Conservation (phyloP, 2,888 invertebrate species). For the Hyposoter didymator region DNA sequence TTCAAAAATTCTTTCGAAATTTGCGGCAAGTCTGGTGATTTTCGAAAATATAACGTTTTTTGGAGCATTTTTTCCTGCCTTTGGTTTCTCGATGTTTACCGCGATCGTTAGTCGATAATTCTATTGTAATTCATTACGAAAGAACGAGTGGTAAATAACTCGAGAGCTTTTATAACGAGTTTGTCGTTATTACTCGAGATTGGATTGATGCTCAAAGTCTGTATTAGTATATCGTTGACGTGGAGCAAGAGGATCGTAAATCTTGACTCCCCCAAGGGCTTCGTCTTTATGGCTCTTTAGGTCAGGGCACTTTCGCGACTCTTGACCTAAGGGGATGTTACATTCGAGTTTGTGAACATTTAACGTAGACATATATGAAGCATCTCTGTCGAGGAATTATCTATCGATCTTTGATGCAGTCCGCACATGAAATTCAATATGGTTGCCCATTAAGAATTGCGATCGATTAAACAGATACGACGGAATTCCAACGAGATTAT, state of each 20-base stretch:
- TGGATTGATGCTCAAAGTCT: not conserved
- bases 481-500: not conserved
- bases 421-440: not conserved
- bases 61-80: not conserved
- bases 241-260: slow-evolving; percentile 2
- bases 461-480: not conserved
- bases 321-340: not conserved
- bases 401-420: not conserved
- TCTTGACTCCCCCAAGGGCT: slow-evolving; percentile 23
- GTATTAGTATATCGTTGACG: slow-evolving; percentile 18
- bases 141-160: slow-evolving; percentile 1
- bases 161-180: slow-evolving; percentile 1
- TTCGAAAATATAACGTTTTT: not conserved
- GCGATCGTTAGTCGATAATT: not conserved
- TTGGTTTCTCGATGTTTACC: not conserved
- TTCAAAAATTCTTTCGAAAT: not conserved
- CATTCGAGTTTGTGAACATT: not conserved
- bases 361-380: not conserved
- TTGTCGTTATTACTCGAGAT: not conserved
- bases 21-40: not conserved
- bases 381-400: not conserved
- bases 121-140: not conserved
- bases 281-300: slow-evolving; percentile 11
- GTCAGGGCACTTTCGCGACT: not conserved
- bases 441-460: not conserved